phyloP scores from a whole-genome alignment of 2,888 invertebrate species.

The Melanotus villosus region DNA sequence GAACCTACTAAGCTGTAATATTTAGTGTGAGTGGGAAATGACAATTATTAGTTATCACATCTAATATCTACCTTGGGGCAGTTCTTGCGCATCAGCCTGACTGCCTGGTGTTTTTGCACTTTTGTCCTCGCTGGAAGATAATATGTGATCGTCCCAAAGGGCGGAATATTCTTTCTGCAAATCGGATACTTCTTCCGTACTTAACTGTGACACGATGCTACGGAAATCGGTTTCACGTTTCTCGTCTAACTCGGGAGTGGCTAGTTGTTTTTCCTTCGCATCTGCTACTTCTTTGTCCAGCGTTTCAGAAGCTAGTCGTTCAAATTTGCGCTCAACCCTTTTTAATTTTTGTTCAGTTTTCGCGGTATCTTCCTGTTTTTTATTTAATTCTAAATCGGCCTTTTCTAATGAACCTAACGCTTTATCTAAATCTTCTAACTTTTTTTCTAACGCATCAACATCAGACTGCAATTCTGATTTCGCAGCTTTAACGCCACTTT shows the following conservation, averaged over 20 bases:
- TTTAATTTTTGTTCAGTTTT: constrained; percentile 65
- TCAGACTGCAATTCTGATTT: constrained; percentile 31
- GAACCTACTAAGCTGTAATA: constrained; percentile 41
- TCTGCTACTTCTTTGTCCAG: constrained; percentile 63
- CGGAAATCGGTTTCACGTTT: constrained; percentile 67
- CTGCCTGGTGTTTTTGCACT: constrained; percentile 68
- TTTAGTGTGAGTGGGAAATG: constrained; percentile 39
- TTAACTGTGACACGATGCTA: constrained; percentile 69
- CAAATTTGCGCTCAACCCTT: constrained; percentile 70
- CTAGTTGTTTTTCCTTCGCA: constrained; percentile 58
- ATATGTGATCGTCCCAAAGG: constrained; percentile 69
- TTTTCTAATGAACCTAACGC: constrained; percentile 65
- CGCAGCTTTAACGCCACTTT: constrained; percentile 12
- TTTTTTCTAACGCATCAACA: constrained; percentile 61
- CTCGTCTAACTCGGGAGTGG: constrained; percentile 64
- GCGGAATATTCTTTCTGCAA: constrained; percentile 68
- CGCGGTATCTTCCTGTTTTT: constrained; percentile 47
- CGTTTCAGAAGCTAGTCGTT: constrained; percentile 70
- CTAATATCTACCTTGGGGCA: constrained; percentile 68
- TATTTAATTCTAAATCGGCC: constrained; percentile 53
- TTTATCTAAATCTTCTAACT: constrained; percentile 66
- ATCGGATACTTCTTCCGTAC: constrained; percentile 70
- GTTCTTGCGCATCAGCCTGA: constrained; percentile 67
- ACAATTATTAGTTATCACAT: constrained; percentile 54
- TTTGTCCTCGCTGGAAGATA: constrained; percentile 67